Evolutionary conservation across 2,888 invertebrate genomes (phyloP).

Genomic region (Tuberolachnus salignus): DNA sequence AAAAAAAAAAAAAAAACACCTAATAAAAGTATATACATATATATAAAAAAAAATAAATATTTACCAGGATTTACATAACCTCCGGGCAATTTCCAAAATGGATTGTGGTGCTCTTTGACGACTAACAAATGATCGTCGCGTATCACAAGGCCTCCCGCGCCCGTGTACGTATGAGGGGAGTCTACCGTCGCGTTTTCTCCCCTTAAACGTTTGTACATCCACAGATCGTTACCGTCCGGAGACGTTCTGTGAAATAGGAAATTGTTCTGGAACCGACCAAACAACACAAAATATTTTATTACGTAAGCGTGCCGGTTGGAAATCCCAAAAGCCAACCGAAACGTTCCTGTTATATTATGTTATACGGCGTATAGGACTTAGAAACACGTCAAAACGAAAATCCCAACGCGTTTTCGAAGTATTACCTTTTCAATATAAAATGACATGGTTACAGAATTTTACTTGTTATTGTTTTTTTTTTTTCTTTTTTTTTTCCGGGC

Average conservation of each 20-base stretch:
- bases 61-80: conserved; percentile 77
- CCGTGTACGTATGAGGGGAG: conserved; percentile 83
- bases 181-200: conserved; percentile 69
- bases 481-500: too few relatives aligned
- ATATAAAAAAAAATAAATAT: not conserved
- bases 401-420: conserved; percentile 26
- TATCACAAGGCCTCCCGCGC: conserved; percentile 86
- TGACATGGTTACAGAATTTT: conserved; percentile 24
- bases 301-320: conserved; percentile 18
- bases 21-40: too few relatives aligned
- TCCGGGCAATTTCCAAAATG: conserved; percentile 89
- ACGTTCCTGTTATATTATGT: conserved; percentile 14
- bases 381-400: conserved; percentile 43
- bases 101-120: conserved; percentile 71
- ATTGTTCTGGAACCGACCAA: conserved; percentile 69
- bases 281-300: conserved; percentile 55
- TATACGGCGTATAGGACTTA: conserved; percentile 7
- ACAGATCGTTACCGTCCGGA: conserved; percentile 73
- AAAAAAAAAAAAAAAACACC: not conserved
- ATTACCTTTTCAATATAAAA: conserved; percentile 45
- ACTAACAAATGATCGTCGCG: conserved; percentile 80
- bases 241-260: conserved; percentile 86
- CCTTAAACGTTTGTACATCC: conserved; percentile 83
- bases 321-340: conserved; percentile 39
- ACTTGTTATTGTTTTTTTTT: conserved; percentile 24